These are phyloP conservation scores for Alcedo atthis DNA, from an alignment of 2,797 vertebrate genomes.

Conservation along the genomic window DNA sequence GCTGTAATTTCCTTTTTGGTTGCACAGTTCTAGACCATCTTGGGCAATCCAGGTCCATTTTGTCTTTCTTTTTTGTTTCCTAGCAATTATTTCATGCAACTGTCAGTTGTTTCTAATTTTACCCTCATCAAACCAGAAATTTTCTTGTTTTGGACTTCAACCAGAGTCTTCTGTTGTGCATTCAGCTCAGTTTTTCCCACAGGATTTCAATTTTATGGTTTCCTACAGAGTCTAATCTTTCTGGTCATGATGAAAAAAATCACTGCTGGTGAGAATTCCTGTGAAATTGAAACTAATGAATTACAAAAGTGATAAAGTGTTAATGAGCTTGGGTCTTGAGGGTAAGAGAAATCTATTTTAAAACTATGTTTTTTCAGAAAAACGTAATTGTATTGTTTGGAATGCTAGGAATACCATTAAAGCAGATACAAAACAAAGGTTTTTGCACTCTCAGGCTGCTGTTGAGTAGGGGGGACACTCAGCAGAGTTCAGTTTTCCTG, in stretches of 20 bases:
- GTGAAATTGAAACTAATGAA: constrained; percentile 11
- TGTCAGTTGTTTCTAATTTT: not conserved
- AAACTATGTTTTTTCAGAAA: not conserved
- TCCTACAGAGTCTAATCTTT: constrained; percentile 29
- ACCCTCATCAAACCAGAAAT: not conserved
- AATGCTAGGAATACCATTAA: not conserved
- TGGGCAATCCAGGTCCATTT: not conserved
- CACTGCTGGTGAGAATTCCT: not conserved
- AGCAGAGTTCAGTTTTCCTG: not conserved
- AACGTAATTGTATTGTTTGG: not conserved
- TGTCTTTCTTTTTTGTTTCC: not conserved
- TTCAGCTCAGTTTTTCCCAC: not conserved
- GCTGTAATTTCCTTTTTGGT: not conserved
- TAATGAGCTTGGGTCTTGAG: constrained; percentile 21
- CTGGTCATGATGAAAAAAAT: not conserved
- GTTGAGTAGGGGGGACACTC: not conserved
- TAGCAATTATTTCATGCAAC: not conserved
- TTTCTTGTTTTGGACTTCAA: not conserved
- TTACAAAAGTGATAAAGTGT: not conserved
- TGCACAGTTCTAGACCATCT: not conserved
- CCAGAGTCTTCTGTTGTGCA: not conserved
- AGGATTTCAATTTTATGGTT: constrained; percentile 10
- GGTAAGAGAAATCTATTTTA: constrained; percentile 8
- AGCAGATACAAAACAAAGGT: not conserved
- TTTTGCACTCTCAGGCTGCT: not conserved